Conservation (phyloP, 2,113 vertebrate species). For the Suncus etruscus region DNA sequence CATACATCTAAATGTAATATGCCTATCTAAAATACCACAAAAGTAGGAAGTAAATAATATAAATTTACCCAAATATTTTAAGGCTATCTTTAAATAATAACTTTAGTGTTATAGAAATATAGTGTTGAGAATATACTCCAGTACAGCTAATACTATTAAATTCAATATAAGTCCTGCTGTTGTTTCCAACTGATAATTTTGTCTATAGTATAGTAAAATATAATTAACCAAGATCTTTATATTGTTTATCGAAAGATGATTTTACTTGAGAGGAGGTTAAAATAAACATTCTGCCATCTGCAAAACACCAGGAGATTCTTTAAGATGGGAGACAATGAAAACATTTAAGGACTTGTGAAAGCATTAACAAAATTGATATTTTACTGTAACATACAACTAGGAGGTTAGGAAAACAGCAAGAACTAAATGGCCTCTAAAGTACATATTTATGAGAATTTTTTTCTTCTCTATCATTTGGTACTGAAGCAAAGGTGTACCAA, state of each 20-base stretch:
- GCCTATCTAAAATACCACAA: constrained; percentile 53
- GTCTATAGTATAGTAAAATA: not conserved
- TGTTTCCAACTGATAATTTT: not conserved
- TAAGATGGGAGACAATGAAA: constrained; percentile 26
- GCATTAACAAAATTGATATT: constrained; percentile 57
- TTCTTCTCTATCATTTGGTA: constrained; percentile 66
- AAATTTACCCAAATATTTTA: constrained; percentile 21
- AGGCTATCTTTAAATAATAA: constrained; percentile 41
- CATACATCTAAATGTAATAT: not conserved
- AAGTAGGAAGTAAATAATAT: constrained; percentile 69
- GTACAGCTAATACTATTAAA: not conserved
- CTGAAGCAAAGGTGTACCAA: constrained; percentile 61
- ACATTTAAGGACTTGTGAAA: constrained; percentile 14
- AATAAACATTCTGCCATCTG: not conserved
- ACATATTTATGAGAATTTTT: constrained; percentile 21
- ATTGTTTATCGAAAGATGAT: not conserved
- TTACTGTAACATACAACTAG: constrained; percentile 49
- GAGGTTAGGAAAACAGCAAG: constrained; percentile 39
- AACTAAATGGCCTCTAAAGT: constrained; percentile 54
- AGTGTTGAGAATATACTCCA: not conserved
- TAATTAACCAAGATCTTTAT: not conserved
- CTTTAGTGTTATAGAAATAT: not conserved
- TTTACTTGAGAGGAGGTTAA: not conserved
- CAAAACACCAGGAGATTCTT: not conserved
- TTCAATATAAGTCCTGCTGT: not conserved